Conservation (phyloP, 2,888 invertebrate genomes). For the Epinotia ramella region DNA sequence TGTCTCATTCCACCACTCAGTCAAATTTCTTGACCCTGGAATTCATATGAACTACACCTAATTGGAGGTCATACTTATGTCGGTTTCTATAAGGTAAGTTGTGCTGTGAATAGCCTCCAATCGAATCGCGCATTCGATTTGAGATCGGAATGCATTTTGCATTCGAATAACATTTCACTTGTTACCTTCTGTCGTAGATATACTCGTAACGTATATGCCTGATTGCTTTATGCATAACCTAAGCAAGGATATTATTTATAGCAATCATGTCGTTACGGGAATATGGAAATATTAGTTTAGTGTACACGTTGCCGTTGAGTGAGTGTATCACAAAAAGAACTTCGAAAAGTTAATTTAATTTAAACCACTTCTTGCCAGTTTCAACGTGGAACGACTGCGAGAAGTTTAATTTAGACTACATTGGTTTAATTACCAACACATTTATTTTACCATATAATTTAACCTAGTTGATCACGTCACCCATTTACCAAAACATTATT, state of each 20-base stretch:
- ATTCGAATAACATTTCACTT: constrained; percentile 30
- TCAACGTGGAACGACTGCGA: no score
- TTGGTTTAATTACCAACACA: no score
- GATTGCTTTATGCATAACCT: constrained; percentile 1
- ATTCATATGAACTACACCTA: not conserved
- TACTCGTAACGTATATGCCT: not conserved
- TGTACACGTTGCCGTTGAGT: no score
- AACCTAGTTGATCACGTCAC: no score
- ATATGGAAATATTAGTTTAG: not conserved
- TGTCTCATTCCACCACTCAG: not conserved
- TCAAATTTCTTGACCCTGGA: not conserved
- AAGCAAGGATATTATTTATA: not conserved
- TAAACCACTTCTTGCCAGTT: no score
- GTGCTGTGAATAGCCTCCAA: constrained; percentile 5
- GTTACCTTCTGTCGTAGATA: constrained; percentile 12
- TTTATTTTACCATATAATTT: no score
- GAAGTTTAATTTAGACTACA: no score
- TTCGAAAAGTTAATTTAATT: no score
- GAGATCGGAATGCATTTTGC: constrained; percentile 36
- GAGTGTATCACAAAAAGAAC: no score
- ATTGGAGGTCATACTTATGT: not conserved
- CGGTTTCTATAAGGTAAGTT: not conserved
- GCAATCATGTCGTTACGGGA: not conserved
- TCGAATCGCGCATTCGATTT: constrained; percentile 31
- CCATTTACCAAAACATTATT: no score